Evolutionary conservation across 2,797 vertebrate species (phyloP), one percentile per base, ranked within the genome.

Genomic region (Oreortyx pictus): DNA sequence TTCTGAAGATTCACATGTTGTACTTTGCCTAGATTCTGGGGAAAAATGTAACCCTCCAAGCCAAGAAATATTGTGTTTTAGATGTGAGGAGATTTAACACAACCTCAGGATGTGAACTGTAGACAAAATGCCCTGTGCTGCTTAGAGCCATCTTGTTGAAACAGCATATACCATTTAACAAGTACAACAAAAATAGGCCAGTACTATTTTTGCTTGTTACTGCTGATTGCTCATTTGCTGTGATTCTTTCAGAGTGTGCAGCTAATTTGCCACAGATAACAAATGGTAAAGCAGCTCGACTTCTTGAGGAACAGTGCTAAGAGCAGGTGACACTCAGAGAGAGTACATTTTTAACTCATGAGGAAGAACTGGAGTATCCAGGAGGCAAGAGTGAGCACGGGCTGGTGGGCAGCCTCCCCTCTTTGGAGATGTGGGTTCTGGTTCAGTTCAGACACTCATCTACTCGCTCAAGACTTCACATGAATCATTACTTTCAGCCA

Each of bases 351-450:
- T 20, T 4, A 29, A 65, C 44, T 23, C 23, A 3, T 0, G 33
- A 31, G 65, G 22, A 60, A n/a, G 33, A 39, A 23, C 39, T 44
- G 24, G 5, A 33, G 43, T 10, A 71, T 17, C 25, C 11, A 62
- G 27, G 74, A 35, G 37, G 61, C 9, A 2, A 33, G 41, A 6
- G 7, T 2, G 2, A 35, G 31, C 2, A 1, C 4, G 49, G 31
- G 47, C 43, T 3, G 20, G 49, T 17, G 27, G 47, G 9, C 5
- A 9, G 19, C 66, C 27, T 37, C 61, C 62, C 41, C 8, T 29
- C 5, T 0, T 9, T 1, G 2, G n/a, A 27, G 33, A 50, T 22
- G 14, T 11, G 67, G 60, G 50, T 89, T 84, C 76, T 11, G 9
- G 7, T 59, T 35, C 61, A 16, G 56, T 4, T 62, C 46, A 43